Base-by-base conservation (phyloP, 1,140 invertebrate species). In the Batillaria attramentaria region DNA sequence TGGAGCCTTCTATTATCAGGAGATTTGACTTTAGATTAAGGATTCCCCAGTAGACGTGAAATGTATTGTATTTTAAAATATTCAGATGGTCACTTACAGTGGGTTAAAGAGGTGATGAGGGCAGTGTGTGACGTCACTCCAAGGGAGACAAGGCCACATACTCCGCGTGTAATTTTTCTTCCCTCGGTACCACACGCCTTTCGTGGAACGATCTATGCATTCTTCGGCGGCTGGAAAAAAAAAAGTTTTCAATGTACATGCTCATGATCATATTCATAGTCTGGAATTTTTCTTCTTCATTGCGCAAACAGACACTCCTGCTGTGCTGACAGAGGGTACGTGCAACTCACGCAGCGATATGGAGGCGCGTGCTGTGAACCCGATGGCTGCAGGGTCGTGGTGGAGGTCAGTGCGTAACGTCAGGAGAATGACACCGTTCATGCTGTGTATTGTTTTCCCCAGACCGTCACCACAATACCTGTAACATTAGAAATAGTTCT, bases 391-490 rank as follows among this genome's bases (percentile, higher is more conserved):
- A 16, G n/a, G n/a, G 0, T 31, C 68, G 2, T 70, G 41, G n/a
- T 39, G 31, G 50, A n/a, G 18, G 35, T 68, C 76, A 20, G 76
- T 72, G 3, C 41, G 41, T 13, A 79, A 35, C 3, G 50, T 68
- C 10, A 83, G 39, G 4, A 66, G 60, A 24, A 81, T 46, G 10
- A 69, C 66, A 41, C 82, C 76, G 24, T 69, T 73, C 37, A 79
- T 24, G 72, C 79, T 83, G 3, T 73, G 41, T 24, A 83, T 46
- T 5, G 65, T 77, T 33, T 72, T 42, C 0, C 68, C 65, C 24
- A 77, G 39, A 6, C 77, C 65, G 31, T 83, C 69, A 31, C 82
- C 82, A 69, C 82, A 83, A 33, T 77, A 81, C 57, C 82, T 83
- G 54, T 4, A 69, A 33, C 28, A 69, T 35, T 10, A 31, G 54